phyloP scores from a whole-genome alignment of 2,113 vertebrate genomes.

The Caracal caracal region DNA sequence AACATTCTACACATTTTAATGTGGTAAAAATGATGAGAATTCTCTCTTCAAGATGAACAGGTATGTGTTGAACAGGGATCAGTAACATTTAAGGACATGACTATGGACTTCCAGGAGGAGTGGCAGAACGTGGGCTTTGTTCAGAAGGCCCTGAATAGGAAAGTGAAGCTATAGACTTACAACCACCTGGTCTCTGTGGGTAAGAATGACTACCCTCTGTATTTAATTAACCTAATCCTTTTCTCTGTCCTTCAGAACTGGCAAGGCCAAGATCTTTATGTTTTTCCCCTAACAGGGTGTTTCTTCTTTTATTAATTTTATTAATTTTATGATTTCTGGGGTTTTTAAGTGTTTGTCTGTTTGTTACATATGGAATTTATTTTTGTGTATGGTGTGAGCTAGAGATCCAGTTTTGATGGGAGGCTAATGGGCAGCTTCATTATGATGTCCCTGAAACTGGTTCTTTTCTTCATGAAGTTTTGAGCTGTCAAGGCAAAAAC shows the following conservation, averaged over 20 bases:
- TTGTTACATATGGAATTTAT: neutral
- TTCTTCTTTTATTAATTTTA: neutral
- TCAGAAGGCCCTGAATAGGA: neutral
- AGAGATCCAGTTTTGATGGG: neutral
- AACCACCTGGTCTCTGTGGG: neutral
- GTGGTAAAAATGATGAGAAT: neutral
- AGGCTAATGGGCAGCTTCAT: neutral
- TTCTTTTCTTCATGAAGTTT: neutral
- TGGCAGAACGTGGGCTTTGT: neutral
- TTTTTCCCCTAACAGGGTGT: neutral
- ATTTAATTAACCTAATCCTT: neutral
- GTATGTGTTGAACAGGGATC: neutral
- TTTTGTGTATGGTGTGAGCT: neutral
- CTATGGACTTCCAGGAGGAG: neutral
- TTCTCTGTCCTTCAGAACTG: neutral
- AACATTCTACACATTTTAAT: neutral
- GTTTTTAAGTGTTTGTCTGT: neutral
- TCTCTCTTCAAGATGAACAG: neutral
- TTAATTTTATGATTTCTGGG: neutral
- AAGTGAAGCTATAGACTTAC: neutral
- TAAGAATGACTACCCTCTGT: neutral
- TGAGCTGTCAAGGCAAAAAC: neutral
- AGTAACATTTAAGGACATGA: neutral
- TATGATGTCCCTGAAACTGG: neutral
- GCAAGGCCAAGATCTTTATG: neutral